A percentile compares a stretch with the other conserved stretches of the same genome.
These are phyloP conservation scores for Mormyrus hasselquistii DNA, from an alignment of 2,797 vertebrate species.

Conservation along the genomic window DNA sequence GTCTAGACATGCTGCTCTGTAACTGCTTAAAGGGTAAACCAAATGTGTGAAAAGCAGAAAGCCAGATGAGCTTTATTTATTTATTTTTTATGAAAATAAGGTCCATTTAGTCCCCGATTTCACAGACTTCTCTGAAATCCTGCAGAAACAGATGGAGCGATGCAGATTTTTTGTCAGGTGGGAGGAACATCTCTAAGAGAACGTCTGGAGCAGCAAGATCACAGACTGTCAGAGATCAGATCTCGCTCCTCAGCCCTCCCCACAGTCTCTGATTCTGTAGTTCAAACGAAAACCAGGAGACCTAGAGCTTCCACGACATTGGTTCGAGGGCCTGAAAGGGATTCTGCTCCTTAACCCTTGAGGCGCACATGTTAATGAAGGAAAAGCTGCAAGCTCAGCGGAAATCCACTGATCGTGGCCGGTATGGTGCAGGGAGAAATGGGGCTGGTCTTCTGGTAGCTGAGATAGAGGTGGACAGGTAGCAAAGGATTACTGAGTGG, in stretches of 20 bases:
- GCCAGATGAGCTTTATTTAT: not conserved
- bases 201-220: not conserved
- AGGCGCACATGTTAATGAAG: not conserved
- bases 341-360: not conserved
- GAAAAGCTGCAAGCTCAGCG: not conserved
- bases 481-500: not conserved
- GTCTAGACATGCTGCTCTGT: not conserved
- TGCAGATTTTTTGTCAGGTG: not conserved
- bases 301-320: not conserved
- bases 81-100: not conserved
- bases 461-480: not conserved
- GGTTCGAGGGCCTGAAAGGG: not conserved
- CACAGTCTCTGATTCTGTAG: not conserved
- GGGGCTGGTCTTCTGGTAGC: not conserved
- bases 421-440: not conserved
- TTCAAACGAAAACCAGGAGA: not conserved
- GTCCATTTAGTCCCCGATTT: not conserved
- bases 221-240: not conserved
- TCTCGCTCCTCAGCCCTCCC: not conserved
- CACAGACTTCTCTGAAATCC: not conserved
- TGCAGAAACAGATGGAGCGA: not conserved
- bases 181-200: not conserved
- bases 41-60: not conserved
- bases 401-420: not conserved
- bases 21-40: not conserved